Base-by-base conservation (phyloP, 2,797 vertebrate species). In the Craterocephalus amniculus region DNA sequence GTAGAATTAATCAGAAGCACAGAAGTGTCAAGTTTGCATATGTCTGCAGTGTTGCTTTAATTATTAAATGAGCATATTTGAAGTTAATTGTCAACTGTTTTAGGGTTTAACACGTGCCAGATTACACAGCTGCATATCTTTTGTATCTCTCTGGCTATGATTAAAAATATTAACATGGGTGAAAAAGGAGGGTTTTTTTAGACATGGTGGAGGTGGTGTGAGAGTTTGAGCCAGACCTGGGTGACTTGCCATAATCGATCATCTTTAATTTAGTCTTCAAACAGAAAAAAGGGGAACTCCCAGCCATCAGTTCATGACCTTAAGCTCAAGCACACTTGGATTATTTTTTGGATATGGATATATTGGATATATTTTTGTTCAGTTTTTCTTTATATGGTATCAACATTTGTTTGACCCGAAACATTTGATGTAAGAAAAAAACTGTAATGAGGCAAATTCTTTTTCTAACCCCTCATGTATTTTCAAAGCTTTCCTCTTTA, bases 401-500 rank as follows among this genome's bases (percentile, higher is more conserved):
- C 14, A 36, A 36, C 12, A 36, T 36, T 36, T 16, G 38, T 40
- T 40, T 40, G 38, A 40, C 13, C 38, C 6, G 38, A 40, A 40
- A 40, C 38, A 40, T 40, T 40, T 40, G 1, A 16, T 40, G 14
- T 40, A 6, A 40, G 4, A 40, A 40, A 38, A 4, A 38, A 40
- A 40, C 4, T 40, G 32, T 34, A 34, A 34, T 34, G 5, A 7
- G 32, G 32, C 5, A 34, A 9, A 34, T 34, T 34, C 5, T 7
- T 34, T 34, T 34, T 6, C 5, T 40, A 6, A 14, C 38, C 14
- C 4, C 16, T 13, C 16, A 4, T 40, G 14, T 40, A 40, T 36
- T 62, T 27, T 61, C 52, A 65, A 58, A 57, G 51, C 63, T 58
- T 9, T 66, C 27, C 16, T 27, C 54, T 45, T 76, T 27, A 36